Conservation (phyloP, 1,140 invertebrate genomes). For the Bilobella aurantiaca region DNA sequence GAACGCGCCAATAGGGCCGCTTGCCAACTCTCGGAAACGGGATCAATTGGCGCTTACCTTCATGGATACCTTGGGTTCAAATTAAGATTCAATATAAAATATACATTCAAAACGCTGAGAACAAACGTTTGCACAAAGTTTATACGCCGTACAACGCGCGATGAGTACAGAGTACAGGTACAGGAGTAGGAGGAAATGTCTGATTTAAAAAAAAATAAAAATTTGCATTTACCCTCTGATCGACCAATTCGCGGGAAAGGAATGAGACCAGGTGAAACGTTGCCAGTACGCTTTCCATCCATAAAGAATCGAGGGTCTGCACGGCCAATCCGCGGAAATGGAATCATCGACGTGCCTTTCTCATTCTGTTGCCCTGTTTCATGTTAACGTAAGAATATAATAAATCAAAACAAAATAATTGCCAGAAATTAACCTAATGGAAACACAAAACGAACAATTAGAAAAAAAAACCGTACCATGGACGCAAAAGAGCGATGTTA, state of each 20-base stretch:
- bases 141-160: no score
- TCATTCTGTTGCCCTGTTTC: constrained; percentile 18
- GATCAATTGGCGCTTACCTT: constrained; percentile 30
- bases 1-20: constrained; percentile 23
- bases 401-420: no score
- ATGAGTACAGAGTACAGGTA: no score
- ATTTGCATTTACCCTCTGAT: constrained; percentile 11
- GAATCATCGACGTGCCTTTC: constrained; percentile 33
- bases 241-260: constrained; percentile 33
- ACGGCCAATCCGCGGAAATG: constrained; percentile 30
- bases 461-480: constrained; percentile 9
- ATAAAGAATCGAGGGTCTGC: constrained; percentile 18
- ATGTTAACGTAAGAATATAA: not conserved
- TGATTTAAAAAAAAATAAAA: no score
- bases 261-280: constrained; percentile 27
- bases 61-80: constrained; percentile 21
- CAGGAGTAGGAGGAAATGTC: no score
- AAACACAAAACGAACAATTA: no score
- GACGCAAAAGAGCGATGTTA: not conserved
- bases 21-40: constrained; percentile 34
- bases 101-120: no score
- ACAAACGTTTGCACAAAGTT: no score
- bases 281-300: constrained; percentile 21
- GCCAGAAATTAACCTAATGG: no score
- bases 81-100: no score